Evolutionary conservation across 35 echinoderm and acorn worm species (phyloP).

Genomic region (Apostichopus japonicus): DNA sequence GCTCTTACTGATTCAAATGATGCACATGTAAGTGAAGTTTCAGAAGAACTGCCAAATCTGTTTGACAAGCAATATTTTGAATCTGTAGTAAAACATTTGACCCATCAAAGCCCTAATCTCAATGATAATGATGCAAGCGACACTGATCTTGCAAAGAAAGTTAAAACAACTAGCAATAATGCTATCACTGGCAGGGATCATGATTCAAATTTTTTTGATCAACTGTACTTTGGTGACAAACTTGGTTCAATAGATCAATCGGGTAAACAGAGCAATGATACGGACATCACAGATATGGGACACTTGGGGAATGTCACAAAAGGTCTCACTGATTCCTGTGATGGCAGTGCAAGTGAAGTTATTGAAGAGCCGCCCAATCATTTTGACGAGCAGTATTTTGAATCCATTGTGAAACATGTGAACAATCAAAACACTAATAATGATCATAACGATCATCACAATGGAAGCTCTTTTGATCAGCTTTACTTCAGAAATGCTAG

Average conservation of each 20-base stretch:
- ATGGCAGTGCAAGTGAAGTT: neutral
- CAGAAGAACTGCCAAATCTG: slow-evolving; percentile 47
- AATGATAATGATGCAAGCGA: neutral
- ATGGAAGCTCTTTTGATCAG: neutral
- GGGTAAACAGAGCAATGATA: too few relatives aligned
- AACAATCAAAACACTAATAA: neutral
- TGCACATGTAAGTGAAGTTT: neutral
- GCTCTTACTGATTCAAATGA: neutral
- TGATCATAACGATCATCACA: neutral
- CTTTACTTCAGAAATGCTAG: neutral
- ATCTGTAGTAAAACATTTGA: neutral
- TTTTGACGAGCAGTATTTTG: slow-evolving; percentile 82
- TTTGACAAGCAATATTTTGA: slow-evolving; percentile 83
- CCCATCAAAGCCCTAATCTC: neutral
- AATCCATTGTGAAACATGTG: neutral
- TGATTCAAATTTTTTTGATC: slow-evolving; percentile 58
- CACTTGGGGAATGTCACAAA: neutral
- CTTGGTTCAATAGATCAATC: neutral
- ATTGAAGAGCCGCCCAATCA: slow-evolving; percentile 20
- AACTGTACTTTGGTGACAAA: slow-evolving; percentile 50
- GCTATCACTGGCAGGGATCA: neutral
- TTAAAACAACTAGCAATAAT: neutral
- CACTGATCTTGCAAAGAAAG: neutral
- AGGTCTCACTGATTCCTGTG: neutral
- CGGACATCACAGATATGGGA: too few relatives aligned